These are phyloP conservation scores for Fopius arisanus DNA, from an alignment of 1,140 invertebrate species.

Conservation along the genomic window DNA sequence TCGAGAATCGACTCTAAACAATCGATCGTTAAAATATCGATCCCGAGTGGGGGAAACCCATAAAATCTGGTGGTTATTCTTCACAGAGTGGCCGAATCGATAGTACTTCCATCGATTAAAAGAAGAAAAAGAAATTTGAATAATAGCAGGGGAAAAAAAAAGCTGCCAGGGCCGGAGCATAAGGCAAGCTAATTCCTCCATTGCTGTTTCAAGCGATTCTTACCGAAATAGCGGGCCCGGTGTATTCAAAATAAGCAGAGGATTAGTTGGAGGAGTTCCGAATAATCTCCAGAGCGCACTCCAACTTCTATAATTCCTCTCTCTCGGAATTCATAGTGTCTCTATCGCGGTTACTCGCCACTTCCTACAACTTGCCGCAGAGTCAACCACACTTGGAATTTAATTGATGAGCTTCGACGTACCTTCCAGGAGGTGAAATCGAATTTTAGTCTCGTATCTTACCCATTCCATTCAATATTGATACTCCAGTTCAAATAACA, in stretches of 20 bases:
- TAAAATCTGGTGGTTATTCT: too few species aligned
- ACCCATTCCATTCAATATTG: slow-evolving; percentile 22
- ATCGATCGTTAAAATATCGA: too few species aligned
- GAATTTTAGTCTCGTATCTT: not conserved
- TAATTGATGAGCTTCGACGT: slow-evolving; percentile 26
- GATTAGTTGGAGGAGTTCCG: slow-evolving; percentile 26
- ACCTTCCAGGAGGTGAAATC: not conserved
- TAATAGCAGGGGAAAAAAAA: not conserved
- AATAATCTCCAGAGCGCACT: slow-evolving; percentile 23
- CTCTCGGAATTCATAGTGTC: not conserved
- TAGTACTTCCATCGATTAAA: not conserved
- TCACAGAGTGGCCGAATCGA: not conserved
- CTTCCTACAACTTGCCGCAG: slow-evolving; percentile 2
- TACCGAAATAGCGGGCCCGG: not conserved
- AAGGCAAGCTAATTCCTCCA: slow-evolving; percentile 7
- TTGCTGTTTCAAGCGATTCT: slow-evolving; percentile 7
- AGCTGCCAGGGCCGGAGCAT: not conserved
- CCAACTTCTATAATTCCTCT: not conserved
- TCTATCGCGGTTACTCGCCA: not conserved
- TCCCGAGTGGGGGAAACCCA: too few species aligned
- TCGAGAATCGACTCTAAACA: too few species aligned
- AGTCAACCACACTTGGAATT: slow-evolving; percentile 19
- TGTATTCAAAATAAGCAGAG: slow-evolving; percentile 29
- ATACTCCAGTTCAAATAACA: not conserved
- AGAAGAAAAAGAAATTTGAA: not conserved